A percentile compares a stretch with the other conserved stretches of the same genome.
Conservation (phyloP, 2,797 vertebrate species). For the Microctenopoma lineatum region DNA sequence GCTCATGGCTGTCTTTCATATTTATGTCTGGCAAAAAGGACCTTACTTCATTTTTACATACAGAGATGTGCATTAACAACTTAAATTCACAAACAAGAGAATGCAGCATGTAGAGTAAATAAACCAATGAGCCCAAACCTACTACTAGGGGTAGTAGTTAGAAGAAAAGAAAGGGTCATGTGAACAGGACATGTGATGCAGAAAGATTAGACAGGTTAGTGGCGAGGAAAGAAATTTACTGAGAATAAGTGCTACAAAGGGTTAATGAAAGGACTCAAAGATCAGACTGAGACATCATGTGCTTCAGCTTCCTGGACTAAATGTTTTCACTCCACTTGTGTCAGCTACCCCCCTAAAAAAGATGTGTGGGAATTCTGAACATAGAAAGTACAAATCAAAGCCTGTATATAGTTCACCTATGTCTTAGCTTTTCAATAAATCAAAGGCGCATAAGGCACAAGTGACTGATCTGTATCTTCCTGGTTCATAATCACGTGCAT, state of each 20-base stretch:
- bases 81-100: constrained; percentile 6
- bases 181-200: constrained; percentile 59
- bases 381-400: constrained; percentile 3
- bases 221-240: constrained; percentile 14
- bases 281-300: constrained; percentile 66
- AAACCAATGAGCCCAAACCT: constrained; percentile 33
- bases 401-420: neutral
- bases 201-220: constrained; percentile 47
- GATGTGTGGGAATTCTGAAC: neutral
- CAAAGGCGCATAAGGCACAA: no score
- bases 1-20: neutral
- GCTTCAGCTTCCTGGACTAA: constrained; percentile 64
- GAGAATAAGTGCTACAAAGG: constrained; percentile 15
- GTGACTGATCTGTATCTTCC: constrained; percentile 40
- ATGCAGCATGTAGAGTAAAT: constrained; percentile 26
- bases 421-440: neutral
- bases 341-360: constrained; percentile 23
- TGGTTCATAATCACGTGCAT: constrained; percentile 18
- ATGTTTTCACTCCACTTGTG: constrained; percentile 24
- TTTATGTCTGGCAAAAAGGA: constrained; percentile 8
- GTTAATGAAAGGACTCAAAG: constrained; percentile 12
- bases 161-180: constrained; percentile 30
- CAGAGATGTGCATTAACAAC: neutral
- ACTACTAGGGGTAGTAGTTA: neutral
- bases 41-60: neutral